Evolutionary conservation across 2,113 vertebrate genomes (phyloP), one percentile per base, ranked within the genome.

Genomic region (Apodemus sylvaticus): DNA sequence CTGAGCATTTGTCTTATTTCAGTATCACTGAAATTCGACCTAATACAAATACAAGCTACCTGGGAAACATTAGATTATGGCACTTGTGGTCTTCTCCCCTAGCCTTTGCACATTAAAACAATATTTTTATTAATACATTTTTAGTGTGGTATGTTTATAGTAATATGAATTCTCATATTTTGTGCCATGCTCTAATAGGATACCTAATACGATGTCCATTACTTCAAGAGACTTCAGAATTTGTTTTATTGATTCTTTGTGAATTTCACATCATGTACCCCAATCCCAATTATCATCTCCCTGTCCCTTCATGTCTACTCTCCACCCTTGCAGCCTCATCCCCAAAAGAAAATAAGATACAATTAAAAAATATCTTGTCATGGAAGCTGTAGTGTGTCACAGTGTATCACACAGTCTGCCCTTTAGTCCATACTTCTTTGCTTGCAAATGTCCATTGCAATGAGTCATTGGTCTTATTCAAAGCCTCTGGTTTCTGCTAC

Each of bases 1-100:
- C 64, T 81, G 34, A 85, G 74, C 86, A 82, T 94, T 93, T 95
- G 13, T 74, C 48, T 81, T 42, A 51, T 36, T 7, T 96, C 64
- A 95, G 64, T 31, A 55, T 7, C 55, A 83, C 64, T 93, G 70
- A 60, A 58, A 71, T 2, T 68, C 81, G 45, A 5, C 7, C 55
- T 85, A 74, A 64, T 8, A 82, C 7, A 76, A 14, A 71, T 17
- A 78, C 39, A 70, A n/a, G 91, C 11, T 58, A 70, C 66, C 42
- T 39, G 31, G 55, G 58, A 13, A 92, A 76, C 70, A 55, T 87
- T n/a, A 12, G 39, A 31, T 73, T 19, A 82, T n/a, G 5, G 91
- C 71, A 36, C 68, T 31, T 34, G 55, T 24, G 64, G 8, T 51
- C 45, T 51, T 51, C 71, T 70, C 11, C 22, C 3, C 53, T 42